Evolutionary conservation across 2,797 vertebrate genomes (phyloP), one percentile per base, ranked within the genome.

Genomic region (Florisuga fusca): DNA sequence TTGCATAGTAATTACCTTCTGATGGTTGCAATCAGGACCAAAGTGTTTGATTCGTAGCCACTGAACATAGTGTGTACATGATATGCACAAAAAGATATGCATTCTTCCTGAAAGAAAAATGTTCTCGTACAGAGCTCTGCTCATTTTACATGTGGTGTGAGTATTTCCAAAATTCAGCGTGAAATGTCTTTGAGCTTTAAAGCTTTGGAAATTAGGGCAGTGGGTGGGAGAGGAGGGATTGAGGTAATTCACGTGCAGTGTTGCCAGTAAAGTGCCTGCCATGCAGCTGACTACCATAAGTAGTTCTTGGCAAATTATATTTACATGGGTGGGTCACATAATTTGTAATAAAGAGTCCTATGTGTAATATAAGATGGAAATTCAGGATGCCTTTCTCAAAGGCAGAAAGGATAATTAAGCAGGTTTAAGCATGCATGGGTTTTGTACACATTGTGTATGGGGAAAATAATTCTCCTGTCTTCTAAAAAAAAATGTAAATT

Each of bases 311-410:
- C 90, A 57, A 74, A 26, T 87, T n/a, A n/a, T 61, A 16, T 54
- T 23, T 71, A 67, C 57, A n/a, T 25, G 67, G 26, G 48, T 93
- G 90, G 89, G 90, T 96, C 93, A 95, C 15, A 0, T 79, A 15
- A 27, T 71, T 87, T 87, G 27, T 74, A 76, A 62, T 90, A 76
- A 93, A 89, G 87, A 88, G 84, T 74, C 63, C 43, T 73, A 23
- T 53, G 59, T 87, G 77, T 89, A 73, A 84, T 54, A 79, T 71
- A 82, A 75, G 67, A 74, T 96, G 88, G 93, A 84, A 96, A 95
- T 73, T 94, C 74, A 90, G 74, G 77, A 84, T 94, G 76, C 0
- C 0, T 92, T 95, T 94, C 88, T 67, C 77, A 84, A 82, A 89
- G 81, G 45, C 57, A 53, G 82, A 76, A 77, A 69, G 76, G 71